Evolutionary conservation across 2,797 vertebrate genomes (phyloP).

Genomic region (Rhynchotus rufescens): DNA sequence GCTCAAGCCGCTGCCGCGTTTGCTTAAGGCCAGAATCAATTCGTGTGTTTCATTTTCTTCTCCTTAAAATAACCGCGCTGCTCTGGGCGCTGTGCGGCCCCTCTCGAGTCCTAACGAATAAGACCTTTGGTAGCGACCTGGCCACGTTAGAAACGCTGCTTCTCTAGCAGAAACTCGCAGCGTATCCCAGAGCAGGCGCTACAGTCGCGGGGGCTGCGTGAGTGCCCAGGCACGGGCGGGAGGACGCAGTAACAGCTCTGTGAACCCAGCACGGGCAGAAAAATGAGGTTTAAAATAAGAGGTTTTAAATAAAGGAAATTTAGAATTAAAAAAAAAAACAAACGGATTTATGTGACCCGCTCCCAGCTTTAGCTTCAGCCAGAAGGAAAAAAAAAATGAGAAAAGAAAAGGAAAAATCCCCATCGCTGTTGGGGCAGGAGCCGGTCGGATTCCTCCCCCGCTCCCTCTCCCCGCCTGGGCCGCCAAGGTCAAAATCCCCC

Average conservation of each 20-base stretch:
- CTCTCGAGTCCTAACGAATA: not conserved
- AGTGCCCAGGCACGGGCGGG: not conserved
- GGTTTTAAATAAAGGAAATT: not conserved
- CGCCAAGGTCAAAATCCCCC: not conserved
- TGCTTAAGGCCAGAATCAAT: not conserved
- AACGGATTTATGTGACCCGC: not conserved
- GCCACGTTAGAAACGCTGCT: not conserved
- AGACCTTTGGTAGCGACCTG: not conserved
- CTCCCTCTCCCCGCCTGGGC: not conserved
- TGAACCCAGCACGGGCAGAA: not conserved
- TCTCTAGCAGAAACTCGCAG: not conserved
- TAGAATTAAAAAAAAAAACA: not conserved
- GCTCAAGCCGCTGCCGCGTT: not conserved
- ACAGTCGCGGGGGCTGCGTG: not conserved
- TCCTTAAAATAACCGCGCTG: not conserved
- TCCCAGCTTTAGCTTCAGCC: not conserved
- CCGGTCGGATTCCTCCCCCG: no score
- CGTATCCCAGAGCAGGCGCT: not conserved
- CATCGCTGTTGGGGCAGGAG: not conserved
- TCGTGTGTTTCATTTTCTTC: not conserved
- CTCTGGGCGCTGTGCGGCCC: not conserved
- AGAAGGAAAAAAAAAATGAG: rapidly evolving
- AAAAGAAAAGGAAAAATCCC: not conserved
- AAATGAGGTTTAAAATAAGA: not conserved
- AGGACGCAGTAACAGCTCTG: not conserved